Evolutionary conservation across 2,888 invertebrate genomes (phyloP), one percentile per base, ranked within the genome.

Genomic region (Oxytorus armatus): DNA sequence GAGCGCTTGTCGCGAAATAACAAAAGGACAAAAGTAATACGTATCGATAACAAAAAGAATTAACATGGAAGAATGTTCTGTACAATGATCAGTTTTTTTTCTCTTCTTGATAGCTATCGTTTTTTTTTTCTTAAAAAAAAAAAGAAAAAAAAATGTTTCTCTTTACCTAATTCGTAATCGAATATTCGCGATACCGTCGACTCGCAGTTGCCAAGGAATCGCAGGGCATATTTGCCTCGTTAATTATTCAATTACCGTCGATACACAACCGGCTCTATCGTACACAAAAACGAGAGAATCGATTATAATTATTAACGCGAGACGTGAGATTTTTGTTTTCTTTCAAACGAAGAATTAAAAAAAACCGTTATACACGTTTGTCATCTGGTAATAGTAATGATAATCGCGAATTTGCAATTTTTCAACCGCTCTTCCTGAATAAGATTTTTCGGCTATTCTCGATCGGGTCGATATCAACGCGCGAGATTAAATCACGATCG

Each of bases 61-160:
- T 77, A 79, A 78, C 81, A 82, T 88, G 88, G 85, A 88, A 87
- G 86, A 88, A 87, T 86, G 82, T 86, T 85, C 84, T 86, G 86
- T 85, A 88, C 86, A 85, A 78, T 83, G 81, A 79, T 79, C 65
- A 51, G 59, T 68, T 66, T 73, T n/a, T n/a, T 82, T 83, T 83
- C 79, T 84, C 76, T 63, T 75, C 21, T 49, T 66, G 53, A 66
- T 74, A 51, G 65, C 44, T 51, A 65, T 72, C 42, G 51, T 69
- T 66, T 59, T 66, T 57, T 23, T 59, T 59, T 44, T 47, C 11
- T 21, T 57, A 36, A n/a, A 21, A 33, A n/a, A n/a, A n/a, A n/a
- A n/a, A n/a, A n/a, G n/a, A n/a, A n/a, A n/a, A n/a, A n/a, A n/a
- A n/a, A n/a, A n/a, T n/a, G n/a, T n/a, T n/a, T n/a, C n/a, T n/a